Evolutionary conservation across 2,113 vertebrate species (phyloP), one percentile per base, ranked within the genome.

Genomic region (Sceloporus tristichus): DNA sequence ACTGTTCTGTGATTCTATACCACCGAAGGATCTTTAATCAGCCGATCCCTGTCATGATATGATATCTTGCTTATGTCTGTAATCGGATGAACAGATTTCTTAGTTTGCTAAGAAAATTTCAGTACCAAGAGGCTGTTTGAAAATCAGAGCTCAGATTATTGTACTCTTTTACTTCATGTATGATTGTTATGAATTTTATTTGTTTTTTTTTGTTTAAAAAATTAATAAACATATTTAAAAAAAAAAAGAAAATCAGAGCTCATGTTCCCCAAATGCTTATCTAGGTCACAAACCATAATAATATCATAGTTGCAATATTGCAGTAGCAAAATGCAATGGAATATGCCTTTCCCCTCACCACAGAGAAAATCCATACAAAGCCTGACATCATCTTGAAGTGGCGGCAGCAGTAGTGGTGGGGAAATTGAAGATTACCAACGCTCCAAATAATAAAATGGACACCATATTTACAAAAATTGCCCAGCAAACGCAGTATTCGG

Each of bases 221-320:
- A n/a, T n/a, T n/a, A n/a, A n/a, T n/a, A n/a, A n/a, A n/a, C n/a
- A n/a, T n/a, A n/a, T n/a, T n/a, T n/a, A n/a, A n/a, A n/a, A n/a
- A n/a, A n/a, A n/a, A n/a, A n/a, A n/a, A n/a, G 75, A 42, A 87
- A 79, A 91, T 21, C 80, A 74, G 85, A 71, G 77, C 3, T 75
- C 78, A 76, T 74, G 38, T 48, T 85, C 88, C n/a, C 21, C 68
- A 65, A 90, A 89, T 34, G 25, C 91, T 91, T 48, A 96, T 96
- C 92, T 96, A 90, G 94, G 93, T 96, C 94, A 95, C 6, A 87
- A 54, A 83, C 53, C 73, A 84, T 77, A 68, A 40, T 78, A 38
- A 87, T 75, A 75, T 40, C 56, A 65, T 25, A 74, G 21, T 70
- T 40, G 10, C 34, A 27, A 14, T 8, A 40, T 68, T 88, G 56